Percentiles rank a stretch among this genome's conserved stretches.
These are phyloP conservation scores for Hemicrepidius hirtus DNA, from an alignment of 2,888 invertebrate species.

Conservation along the genomic window DNA sequence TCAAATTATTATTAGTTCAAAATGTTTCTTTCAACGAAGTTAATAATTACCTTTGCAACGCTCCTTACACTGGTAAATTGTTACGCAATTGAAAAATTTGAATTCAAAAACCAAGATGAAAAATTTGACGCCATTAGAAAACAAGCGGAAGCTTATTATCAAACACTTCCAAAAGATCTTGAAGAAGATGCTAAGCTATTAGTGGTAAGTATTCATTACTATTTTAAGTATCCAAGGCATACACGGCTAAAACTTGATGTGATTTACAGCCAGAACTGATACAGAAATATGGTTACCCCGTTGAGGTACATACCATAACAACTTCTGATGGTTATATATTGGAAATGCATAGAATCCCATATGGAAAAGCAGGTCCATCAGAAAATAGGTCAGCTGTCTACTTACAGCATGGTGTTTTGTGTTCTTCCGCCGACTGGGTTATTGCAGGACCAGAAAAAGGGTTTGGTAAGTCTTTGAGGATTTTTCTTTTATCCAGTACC, in stretches of 20 bases:
- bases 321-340: conserved; percentile 75
- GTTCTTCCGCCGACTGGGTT: conserved; percentile 73
- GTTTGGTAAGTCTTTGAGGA: conserved; percentile 66
- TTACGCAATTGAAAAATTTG: no score
- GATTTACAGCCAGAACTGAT: conserved; percentile 65
- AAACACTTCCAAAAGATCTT: conserved; percentile 26
- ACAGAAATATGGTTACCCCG: conserved; percentile 65
- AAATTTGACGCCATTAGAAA: conserved; percentile 9
- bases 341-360: conserved; percentile 68
- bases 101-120: background rate
- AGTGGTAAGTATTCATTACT: conserved; percentile 56
- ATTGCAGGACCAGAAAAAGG: conserved; percentile 71
- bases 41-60: no score
- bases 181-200: conserved; percentile 51
- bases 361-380: conserved; percentile 64
- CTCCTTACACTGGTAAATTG: no score
- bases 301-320: conserved; percentile 64
- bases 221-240: no score
- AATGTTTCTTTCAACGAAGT: no score
- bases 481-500: no score
- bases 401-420: conserved; percentile 74
- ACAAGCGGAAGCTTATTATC: conserved; percentile 5
- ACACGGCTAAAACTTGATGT: no score
- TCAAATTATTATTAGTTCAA: no score
- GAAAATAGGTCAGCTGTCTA: conserved; percentile 70